Conservation (phyloP, 2,888 invertebrate genomes). For the Griposia aprilina region DNA sequence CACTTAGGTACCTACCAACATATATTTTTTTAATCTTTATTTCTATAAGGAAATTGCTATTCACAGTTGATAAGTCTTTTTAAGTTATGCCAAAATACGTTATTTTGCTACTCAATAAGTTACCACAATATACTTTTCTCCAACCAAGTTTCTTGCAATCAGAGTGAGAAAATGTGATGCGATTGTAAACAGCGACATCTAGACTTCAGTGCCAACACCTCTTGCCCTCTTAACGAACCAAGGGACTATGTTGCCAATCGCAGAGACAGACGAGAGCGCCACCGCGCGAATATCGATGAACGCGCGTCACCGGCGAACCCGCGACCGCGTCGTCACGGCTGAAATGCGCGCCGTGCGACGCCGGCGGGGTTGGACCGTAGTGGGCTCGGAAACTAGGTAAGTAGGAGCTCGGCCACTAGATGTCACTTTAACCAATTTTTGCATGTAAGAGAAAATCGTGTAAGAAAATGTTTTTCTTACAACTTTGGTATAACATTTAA, state of each 20-base stretch:
- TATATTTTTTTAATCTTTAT: too few relatives aligned
- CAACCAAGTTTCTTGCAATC: neutral
- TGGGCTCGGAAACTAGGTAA: slow-evolving; percentile 94
- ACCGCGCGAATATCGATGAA: slow-evolving; percentile 74
- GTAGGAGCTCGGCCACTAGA: slow-evolving; percentile 74
- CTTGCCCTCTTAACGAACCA: slow-evolving; percentile 48
- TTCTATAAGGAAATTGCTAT: neutral
- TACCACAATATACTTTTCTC: slow-evolving; percentile 50
- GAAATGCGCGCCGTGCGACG: slow-evolving; percentile 90
- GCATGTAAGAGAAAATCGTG: neutral
- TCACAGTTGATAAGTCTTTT: neutral
- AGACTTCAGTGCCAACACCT: slow-evolving; percentile 56
- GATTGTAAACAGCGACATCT: slow-evolving; percentile 75
- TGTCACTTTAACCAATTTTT: slow-evolving; percentile 73
- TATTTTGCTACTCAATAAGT: slow-evolving; percentile 39
- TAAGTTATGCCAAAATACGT: neutral
- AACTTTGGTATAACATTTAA: neutral
- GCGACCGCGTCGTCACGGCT: slow-evolving; percentile 86
- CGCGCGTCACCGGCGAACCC: slow-evolving; percentile 82
- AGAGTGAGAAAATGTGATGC: slow-evolving; percentile 19
- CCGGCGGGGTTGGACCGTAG: slow-evolving; percentile 94
- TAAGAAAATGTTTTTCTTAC: neutral
- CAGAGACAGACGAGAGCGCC: slow-evolving; percentile 86
- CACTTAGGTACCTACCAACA: too few relatives aligned
- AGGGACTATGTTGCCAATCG: slow-evolving; percentile 84